Conservation (phyloP, 2,888 invertebrate species). For the Marasmarcha lunaedactyla region DNA sequence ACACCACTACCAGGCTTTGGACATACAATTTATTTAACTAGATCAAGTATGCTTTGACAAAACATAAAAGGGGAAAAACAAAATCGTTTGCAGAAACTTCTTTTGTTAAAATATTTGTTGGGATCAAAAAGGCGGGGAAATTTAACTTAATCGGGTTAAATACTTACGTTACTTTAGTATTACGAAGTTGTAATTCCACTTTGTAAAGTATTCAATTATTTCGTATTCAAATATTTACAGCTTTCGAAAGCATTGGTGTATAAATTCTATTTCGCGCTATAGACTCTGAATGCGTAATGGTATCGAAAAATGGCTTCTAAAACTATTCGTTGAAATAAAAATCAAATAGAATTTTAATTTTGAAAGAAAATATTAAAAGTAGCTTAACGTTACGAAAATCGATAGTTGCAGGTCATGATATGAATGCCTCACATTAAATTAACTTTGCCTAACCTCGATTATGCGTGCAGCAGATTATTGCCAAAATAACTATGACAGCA, state of each 20-base stretch:
- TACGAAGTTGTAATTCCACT: neutral
- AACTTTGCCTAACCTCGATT: too few species aligned
- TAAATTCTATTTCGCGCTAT: too few species aligned
- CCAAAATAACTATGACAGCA: constrained; percentile 14
- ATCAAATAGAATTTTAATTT: too few species aligned
- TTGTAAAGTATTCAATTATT: constrained; percentile 1
- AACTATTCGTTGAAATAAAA: neutral
- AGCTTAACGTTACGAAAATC: too few species aligned
- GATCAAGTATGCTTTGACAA: constrained; percentile 68
- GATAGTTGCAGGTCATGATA: too few species aligned
- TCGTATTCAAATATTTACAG: neutral
- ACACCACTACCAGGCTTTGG: constrained; percentile 31
- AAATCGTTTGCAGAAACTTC: constrained; percentile 28
- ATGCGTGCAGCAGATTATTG: constrained; percentile 10
- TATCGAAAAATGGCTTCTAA: neutral
- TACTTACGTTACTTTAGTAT: neutral
- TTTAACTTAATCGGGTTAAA: constrained; percentile 13
- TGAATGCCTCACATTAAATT: too few species aligned
- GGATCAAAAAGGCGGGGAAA: constrained; percentile 18
- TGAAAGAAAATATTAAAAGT: too few species aligned
- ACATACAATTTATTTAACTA: constrained; percentile 52
- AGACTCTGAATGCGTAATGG: too few species aligned
- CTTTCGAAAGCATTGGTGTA: neutral
- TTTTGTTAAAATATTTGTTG: constrained; percentile 41
- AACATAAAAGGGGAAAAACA: constrained; percentile 33